Conservation (phyloP, 2,113 vertebrate genomes). For the Eolophus roseicapilla region DNA sequence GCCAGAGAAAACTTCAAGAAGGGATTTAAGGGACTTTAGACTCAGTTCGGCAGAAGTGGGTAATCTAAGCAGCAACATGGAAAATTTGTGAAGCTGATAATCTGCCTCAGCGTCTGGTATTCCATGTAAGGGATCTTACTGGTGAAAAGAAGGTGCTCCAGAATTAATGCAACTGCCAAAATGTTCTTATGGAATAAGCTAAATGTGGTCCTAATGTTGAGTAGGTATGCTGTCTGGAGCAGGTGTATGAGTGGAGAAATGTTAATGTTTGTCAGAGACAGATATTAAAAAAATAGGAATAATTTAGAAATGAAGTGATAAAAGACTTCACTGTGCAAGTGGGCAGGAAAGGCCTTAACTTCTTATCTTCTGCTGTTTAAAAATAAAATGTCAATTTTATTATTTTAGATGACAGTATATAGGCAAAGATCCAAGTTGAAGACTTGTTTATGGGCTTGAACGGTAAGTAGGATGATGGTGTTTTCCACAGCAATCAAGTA, state of each 20-base stretch:
- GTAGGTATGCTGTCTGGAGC: not conserved
- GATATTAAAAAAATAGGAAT: not conserved
- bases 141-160: not conserved
- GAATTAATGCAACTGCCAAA: not conserved
- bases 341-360: not conserved
- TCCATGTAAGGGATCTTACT: not conserved
- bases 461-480: constrained; percentile 56
- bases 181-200: not conserved
- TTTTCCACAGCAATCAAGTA: constrained; percentile 50
- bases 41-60: not conserved
- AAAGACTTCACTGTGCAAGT: not conserved
- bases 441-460: constrained; percentile 53
- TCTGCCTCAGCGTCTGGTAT: not conserved
- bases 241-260: not conserved
- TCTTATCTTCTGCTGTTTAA: constrained; percentile 22
- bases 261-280: not conserved
- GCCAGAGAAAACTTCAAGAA: not conserved
- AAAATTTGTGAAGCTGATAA: not conserved
- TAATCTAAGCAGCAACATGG: not conserved
- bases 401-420: constrained; percentile 37
- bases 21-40: not conserved
- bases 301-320: not conserved
- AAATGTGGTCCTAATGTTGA: not conserved
- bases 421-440: constrained; percentile 30
- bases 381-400: constrained; percentile 38